phyloP scores from a whole-genome alignment of 2,888 invertebrate species.

The Sesia apiformis region DNA sequence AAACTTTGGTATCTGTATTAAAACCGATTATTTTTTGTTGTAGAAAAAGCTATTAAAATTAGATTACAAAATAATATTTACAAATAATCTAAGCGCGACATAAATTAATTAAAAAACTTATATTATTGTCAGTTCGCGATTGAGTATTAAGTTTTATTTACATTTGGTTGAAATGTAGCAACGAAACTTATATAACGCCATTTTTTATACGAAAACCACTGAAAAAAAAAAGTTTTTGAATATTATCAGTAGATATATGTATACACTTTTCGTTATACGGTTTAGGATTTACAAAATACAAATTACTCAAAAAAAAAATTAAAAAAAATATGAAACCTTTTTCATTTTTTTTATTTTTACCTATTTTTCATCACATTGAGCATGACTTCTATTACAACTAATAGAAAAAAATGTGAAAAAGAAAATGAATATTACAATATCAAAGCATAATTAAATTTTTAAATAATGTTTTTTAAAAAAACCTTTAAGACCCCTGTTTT shows the following conservation, averaged over 20 bases:
- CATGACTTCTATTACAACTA: too few relatives aligned
- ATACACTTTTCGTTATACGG: neutral
- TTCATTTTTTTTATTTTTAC: too few relatives aligned
- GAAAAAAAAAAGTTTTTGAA: too few relatives aligned
- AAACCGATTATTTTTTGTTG: constrained; percentile 68
- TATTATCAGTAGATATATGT: neutral
- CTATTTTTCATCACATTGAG: too few relatives aligned
- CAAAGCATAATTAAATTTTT: too few relatives aligned
- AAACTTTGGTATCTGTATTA: constrained; percentile 73
- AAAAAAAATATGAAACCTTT: too few relatives aligned
- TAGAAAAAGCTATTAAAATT: constrained; percentile 50
- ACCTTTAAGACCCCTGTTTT: too few relatives aligned
- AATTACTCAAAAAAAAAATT: neutral
- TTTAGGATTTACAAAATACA: neutral
- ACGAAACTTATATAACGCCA: neutral
- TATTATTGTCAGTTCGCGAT: constrained; percentile 72
- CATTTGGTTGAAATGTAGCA: constrained; percentile 37
- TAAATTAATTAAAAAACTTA: constrained; percentile 59
- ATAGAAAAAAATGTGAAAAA: too few relatives aligned
- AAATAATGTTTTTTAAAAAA: too few relatives aligned
- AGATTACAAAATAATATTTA: constrained; percentile 34
- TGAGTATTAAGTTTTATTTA: constrained; percentile 63
- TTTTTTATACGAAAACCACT: too few relatives aligned
- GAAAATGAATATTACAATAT: too few relatives aligned
- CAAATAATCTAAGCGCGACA: constrained; percentile 40